These are phyloP conservation scores for Spilogale gracilis DNA, from an alignment of 2,113 vertebrate species.

Conservation along the genomic window DNA sequence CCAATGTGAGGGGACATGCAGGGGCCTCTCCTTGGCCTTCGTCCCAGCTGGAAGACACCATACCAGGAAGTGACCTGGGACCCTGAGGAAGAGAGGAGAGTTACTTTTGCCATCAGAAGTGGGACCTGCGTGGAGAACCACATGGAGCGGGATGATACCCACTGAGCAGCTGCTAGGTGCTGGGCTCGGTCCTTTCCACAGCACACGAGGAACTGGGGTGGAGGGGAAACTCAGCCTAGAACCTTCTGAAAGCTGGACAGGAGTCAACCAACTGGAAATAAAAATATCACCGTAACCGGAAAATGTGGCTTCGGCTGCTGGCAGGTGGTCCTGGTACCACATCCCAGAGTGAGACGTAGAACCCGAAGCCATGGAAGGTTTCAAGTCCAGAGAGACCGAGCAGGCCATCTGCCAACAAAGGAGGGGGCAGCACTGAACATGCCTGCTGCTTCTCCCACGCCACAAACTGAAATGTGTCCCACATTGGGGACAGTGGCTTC, in stretches of 20 bases:
- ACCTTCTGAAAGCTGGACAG: not conserved
- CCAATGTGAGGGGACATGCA: not conserved
- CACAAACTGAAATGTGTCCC: too few species aligned
- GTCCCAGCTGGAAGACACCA: not conserved
- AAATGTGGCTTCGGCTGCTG: not conserved
- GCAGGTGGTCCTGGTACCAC: not conserved
- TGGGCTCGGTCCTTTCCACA: not conserved
- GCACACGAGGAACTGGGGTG: not conserved
- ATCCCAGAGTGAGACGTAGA: not conserved
- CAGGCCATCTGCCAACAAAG: not conserved
- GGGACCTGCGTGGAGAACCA: not conserved
- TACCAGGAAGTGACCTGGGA: not conserved
- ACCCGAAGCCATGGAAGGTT: not conserved
- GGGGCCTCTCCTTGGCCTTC: not conserved
- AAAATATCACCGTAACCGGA: not conserved
- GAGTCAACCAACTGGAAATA: not conserved
- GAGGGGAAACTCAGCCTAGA: not conserved
- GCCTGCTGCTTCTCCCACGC: not conserved
- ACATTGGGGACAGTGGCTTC: too few species aligned
- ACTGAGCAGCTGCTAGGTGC: not conserved
- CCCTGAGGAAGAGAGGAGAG: not conserved
- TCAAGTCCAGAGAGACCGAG: not conserved
- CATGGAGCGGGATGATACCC: not conserved
- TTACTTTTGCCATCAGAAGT: not conserved
- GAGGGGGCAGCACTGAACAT: not conserved